Percentiles rank a stretch among this genome's conserved stretches.
Conservation (phyloP, 1,140 invertebrate species). For the Hyles vespertilio region DNA sequence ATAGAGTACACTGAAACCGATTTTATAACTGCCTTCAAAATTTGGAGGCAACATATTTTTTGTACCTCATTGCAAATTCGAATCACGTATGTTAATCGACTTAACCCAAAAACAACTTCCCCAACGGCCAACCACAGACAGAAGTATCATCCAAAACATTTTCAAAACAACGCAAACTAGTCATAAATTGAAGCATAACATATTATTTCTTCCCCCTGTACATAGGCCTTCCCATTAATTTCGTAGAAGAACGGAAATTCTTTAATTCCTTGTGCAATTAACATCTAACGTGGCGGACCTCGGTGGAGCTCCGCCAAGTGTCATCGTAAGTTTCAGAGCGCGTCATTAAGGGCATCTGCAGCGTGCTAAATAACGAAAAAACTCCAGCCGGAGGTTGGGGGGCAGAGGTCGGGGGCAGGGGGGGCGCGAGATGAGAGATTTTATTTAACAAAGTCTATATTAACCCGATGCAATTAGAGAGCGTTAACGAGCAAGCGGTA, state of each 20-base stretch:
- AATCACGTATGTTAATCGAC: too few species aligned
- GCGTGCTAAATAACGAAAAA: slow-evolving; percentile 72
- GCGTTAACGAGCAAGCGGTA: slow-evolving; percentile 71
- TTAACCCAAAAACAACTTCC: too few species aligned
- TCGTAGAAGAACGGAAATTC: slow-evolving; percentile 56
- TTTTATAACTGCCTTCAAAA: too few species aligned
- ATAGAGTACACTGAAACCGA: too few species aligned
- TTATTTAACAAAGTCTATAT: slow-evolving; percentile 76
- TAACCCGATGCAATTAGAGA: slow-evolving; percentile 75
- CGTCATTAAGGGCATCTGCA: slow-evolving; percentile 75
- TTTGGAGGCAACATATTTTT: too few species aligned
- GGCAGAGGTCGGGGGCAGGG: slow-evolving; percentile 16
- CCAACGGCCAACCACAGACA: too few species aligned
- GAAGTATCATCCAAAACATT: too few species aligned
- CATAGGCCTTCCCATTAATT: slow-evolving; percentile 55
- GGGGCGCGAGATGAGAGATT: slow-evolving; percentile 62
- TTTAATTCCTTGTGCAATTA: slow-evolving; percentile 72
- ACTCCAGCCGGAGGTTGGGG: slow-evolving; percentile 23
- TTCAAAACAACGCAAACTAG: too few species aligned
- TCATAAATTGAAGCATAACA: slow-evolving; percentile 10
- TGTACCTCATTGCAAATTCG: too few species aligned
- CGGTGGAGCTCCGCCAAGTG: slow-evolving; percentile 59
- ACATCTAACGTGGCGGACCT: slow-evolving; percentile 42
- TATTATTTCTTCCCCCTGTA: slow-evolving; percentile 24
- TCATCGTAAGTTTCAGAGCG: slow-evolving; percentile 74